Conservation (phyloP, 2,888 invertebrate genomes). For the Cerceris rybyensis region DNA sequence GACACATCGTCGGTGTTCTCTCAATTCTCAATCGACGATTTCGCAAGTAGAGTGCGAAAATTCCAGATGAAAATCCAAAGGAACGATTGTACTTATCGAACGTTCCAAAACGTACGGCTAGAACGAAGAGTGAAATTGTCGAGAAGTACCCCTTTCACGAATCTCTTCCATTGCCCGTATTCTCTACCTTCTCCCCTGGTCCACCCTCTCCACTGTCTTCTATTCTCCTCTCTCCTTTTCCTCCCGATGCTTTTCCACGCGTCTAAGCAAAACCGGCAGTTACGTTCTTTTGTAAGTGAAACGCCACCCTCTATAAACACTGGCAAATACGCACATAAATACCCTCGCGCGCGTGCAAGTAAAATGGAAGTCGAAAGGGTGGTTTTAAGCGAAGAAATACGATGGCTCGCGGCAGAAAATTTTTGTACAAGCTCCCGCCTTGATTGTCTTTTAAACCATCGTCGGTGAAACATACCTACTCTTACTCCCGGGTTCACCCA, state of each 20-base stretch:
- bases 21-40: no score
- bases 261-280: constrained; percentile 20
- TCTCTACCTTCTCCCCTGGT: constrained; percentile 22
- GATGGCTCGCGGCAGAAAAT: constrained; percentile 48
- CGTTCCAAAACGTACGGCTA: constrained; percentile 56
- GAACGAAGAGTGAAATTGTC: constrained; percentile 22
- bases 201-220: constrained; percentile 4
- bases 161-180: constrained; percentile 6
- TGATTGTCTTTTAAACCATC: constrained; percentile 65
- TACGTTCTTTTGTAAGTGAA: constrained; percentile 2
- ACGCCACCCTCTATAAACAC: background rate
- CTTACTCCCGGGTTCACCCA: constrained; percentile 45
- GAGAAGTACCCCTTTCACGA: constrained; percentile 31
- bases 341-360: background rate
- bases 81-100: constrained; percentile 28
- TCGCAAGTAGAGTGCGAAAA: no score
- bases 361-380: background rate
- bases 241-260: constrained; percentile 14
- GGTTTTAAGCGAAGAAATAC: constrained; percentile 32
- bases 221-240: constrained; percentile 20
- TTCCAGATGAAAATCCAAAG: background rate
- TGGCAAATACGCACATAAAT: background rate
- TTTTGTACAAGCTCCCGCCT: constrained; percentile 38
- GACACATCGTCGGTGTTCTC: no score
- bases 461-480: constrained; percentile 55